Conservation (phyloP, 2,888 invertebrate genomes). For the Cephonodes hylas region DNA sequence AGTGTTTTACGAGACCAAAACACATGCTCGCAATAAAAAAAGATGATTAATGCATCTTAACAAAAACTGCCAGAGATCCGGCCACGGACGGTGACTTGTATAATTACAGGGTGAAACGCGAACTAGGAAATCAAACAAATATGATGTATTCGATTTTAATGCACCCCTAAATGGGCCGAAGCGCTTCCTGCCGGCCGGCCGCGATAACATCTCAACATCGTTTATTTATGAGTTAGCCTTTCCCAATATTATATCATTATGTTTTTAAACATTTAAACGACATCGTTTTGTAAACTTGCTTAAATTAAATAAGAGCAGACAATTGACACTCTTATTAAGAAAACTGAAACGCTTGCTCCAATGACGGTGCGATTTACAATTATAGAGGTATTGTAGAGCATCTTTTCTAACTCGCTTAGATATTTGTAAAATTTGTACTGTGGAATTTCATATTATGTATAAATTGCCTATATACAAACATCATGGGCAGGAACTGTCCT, state of each 20-base stretch:
- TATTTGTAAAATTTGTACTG: too few species aligned
- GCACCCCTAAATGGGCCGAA: conserved; percentile 80
- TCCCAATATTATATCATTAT: conserved; percentile 52
- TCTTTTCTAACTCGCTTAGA: too few species aligned
- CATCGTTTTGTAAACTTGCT: not conserved
- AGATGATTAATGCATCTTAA: conserved; percentile 77
- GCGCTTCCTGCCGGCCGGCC: conserved; percentile 73
- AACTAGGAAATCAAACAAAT: conserved; percentile 82
- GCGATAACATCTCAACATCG: conserved; percentile 73
- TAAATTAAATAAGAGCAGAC: too few species aligned
- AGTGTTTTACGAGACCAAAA: conserved; percentile 75
- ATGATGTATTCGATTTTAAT: conserved; percentile 82
- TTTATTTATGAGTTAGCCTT: conserved; percentile 70
- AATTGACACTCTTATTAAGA: too few species aligned
- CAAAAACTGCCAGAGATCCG: conserved; percentile 72
- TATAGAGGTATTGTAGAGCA: too few species aligned
- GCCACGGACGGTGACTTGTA: conserved; percentile 76
- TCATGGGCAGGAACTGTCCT: too few species aligned
- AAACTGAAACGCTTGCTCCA: too few species aligned
- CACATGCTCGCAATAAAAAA: conserved; percentile 78
- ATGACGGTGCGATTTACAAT: too few species aligned
- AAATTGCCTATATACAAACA: too few species aligned
- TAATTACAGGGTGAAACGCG: conserved; percentile 80
- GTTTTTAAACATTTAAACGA: conserved; percentile 57
- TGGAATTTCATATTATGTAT: too few species aligned